Percentiles rank a stretch among this genome's conserved stretches.
Evolutionary conservation across 2,113 vertebrate genomes (phyloP).

Genomic region (Melanerpes formicivorus): DNA sequence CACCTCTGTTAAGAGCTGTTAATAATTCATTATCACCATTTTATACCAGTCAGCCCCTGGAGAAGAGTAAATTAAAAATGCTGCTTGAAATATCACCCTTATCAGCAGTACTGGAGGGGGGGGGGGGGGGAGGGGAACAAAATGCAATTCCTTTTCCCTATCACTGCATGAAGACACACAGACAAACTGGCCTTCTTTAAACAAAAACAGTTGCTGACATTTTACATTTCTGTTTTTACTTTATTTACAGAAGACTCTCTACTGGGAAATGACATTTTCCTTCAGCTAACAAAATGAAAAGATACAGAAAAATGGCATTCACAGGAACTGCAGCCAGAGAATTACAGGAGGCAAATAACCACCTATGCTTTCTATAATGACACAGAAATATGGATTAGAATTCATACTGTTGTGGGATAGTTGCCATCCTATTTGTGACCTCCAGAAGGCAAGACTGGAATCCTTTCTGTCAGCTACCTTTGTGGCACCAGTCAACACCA

Average conservation of each 20-base stretch:
- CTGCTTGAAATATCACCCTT: slow-evolving; percentile 55
- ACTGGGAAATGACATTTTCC: slow-evolving; percentile 38
- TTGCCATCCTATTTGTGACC: background rate
- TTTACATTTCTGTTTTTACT: slow-evolving; percentile 48
- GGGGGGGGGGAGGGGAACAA: background rate
- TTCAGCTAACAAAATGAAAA: slow-evolving; percentile 20
- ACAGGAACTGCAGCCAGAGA: slow-evolving; percentile 19
- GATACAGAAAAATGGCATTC: slow-evolving; percentile 36
- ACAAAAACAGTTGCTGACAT: slow-evolving; percentile 58
- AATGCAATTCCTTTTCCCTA: background rate
- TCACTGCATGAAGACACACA: background rate
- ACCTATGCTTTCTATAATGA: slow-evolving; percentile 34
- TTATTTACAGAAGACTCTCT: slow-evolving; percentile 31
- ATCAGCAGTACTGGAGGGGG: background rate
- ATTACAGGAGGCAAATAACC: slow-evolving; percentile 39
- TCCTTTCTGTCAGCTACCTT: background rate
- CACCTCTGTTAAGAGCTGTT: slow-evolving; percentile 1
- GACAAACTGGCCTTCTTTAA: slow-evolving; percentile 6
- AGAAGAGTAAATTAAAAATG: slow-evolving; percentile 54
- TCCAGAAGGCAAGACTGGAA: background rate
- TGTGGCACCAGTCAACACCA: background rate
- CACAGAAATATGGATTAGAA: slow-evolving; percentile 22
- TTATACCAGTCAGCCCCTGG: background rate
- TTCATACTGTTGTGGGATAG: background rate
- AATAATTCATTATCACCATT: slow-evolving; percentile 52